These are phyloP conservation scores for Gari tellinella DNA, from an alignment of 2,888 invertebrate species.

Conservation along the genomic window DNA sequence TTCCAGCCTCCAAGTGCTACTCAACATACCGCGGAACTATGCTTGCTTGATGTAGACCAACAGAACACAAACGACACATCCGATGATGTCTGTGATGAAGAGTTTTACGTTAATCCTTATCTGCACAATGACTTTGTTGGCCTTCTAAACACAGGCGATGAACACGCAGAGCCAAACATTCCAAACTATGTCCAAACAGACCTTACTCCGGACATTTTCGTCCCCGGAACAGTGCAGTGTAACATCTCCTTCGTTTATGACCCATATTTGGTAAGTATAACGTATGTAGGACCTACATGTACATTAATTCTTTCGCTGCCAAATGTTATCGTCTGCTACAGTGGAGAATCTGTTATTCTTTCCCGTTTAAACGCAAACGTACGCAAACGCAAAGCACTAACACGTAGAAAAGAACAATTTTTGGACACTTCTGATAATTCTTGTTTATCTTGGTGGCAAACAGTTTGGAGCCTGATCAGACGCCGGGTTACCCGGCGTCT, in stretches of 20 bases:
- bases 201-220: conserved; percentile 22
- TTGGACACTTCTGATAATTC: too few species aligned
- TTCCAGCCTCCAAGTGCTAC: conserved; percentile 40
- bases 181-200: conserved; percentile 24
- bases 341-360: too few species aligned
- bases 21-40: not conserved
- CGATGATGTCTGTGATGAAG: not conserved
- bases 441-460: too few species aligned
- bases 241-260: conserved; percentile 28
- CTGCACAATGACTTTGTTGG: conserved; percentile 21
- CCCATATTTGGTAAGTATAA: conserved; percentile 41
- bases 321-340: too few species aligned
- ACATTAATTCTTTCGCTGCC: too few species aligned
- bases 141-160: conserved; percentile 23
- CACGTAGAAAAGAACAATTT: too few species aligned
- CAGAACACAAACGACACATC: not conserved
- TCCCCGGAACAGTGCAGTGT: conserved; percentile 30
- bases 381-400: too few species aligned
- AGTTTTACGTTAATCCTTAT: not conserved
- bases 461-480: too few species aligned
- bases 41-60: not conserved
- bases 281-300: too few species aligned
- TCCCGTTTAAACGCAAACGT: too few species aligned
- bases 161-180: conserved; percentile 8
- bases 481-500: too few species aligned